Evolutionary conservation across 2,797 vertebrate species (phyloP), one percentile per base, ranked within the genome.

Genomic region (Anisognathus igniventris): DNA sequence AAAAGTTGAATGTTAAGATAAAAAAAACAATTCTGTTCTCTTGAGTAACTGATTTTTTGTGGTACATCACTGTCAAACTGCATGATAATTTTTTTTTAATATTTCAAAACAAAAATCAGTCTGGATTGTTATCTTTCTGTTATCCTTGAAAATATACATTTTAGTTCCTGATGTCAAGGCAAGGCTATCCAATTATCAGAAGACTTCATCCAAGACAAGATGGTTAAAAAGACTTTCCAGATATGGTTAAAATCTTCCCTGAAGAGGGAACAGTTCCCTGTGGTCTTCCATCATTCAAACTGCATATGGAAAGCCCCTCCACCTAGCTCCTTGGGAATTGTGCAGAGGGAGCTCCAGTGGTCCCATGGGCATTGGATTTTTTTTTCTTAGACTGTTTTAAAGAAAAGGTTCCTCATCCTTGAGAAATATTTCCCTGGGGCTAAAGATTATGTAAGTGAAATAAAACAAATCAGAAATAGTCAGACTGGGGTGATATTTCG

Each of bases 381-480:
- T 62, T n/a, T n/a, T n/a, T 90, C 78, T 91, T 56, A 88, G 21
- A 22, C 9, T 40, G 12, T 23, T 76, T 23, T 23, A 72, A 39
- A 88, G 37, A 71, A 83, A 68, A 20, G 2, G 17, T 66, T 90
- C 39, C 17, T 78, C 44, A 58, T 86, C 25, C 42, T 57, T 88
- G 23, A 68, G 73, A 90, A 90, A 48, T 81, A 88, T 90, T 88
- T 93, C 74, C 37, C 56, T 56, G 24, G 62, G 60, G 51, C 56
- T 57, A 60, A 78, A 88, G 30, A 84, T 70, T 62, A 50, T 76
- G 21, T 44, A 84, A 90, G 40, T 16, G 70, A 88, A 95, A 86
- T 51, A 90, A 78, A 90, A 62, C 42, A 92, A 83, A 88, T 42
- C 14, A 95, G n/a, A 75, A 86, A 61, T 86, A 75, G 78, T 91